Evolutionary conservation across 2,113 vertebrate genomes (phyloP).

Genomic region (Mustela lutreola): DNA sequence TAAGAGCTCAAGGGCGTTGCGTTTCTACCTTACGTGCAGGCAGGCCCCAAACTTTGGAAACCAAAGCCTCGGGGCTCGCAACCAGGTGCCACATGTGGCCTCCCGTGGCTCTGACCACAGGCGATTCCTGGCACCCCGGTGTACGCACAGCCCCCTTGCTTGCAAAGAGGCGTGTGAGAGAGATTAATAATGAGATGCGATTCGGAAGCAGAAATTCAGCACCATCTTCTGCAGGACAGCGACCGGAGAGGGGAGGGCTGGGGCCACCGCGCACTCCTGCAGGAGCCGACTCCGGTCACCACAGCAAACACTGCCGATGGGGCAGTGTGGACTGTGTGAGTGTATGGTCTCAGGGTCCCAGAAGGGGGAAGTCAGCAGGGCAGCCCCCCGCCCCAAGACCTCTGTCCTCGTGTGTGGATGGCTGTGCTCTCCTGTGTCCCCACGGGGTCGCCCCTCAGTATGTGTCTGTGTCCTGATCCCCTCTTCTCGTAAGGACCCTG

Average conservation of each 20-base stretch:
- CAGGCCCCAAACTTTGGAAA: fast-evolving
- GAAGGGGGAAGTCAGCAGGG: background rate
- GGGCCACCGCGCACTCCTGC: fast-evolving
- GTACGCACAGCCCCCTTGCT: too few relatives aligned
- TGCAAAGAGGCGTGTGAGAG: background rate
- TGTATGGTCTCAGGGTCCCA: fast-evolving
- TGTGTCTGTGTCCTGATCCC: background rate
- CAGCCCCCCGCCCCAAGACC: background rate
- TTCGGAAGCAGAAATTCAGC: background rate
- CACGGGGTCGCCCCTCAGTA: fast-evolving
- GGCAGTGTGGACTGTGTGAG: fast-evolving
- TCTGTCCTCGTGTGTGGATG: background rate
- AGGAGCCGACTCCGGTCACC: fast-evolving
- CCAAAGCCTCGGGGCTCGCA: background rate
- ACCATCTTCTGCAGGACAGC: background rate
- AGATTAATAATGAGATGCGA: background rate
- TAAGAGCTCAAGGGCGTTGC: fast-evolving
- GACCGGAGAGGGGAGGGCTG: too few relatives aligned
- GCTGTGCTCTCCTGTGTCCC: background rate
- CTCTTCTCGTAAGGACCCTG: background rate
- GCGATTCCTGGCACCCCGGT: fast-evolving
- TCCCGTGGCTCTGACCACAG: background rate
- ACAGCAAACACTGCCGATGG: fast-evolving
- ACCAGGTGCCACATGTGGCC: fast-evolving
- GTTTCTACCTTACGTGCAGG: background rate